These are phyloP conservation scores for Aphrophora alni DNA, from an alignment of 2,888 invertebrate species.

Conservation along the genomic window DNA sequence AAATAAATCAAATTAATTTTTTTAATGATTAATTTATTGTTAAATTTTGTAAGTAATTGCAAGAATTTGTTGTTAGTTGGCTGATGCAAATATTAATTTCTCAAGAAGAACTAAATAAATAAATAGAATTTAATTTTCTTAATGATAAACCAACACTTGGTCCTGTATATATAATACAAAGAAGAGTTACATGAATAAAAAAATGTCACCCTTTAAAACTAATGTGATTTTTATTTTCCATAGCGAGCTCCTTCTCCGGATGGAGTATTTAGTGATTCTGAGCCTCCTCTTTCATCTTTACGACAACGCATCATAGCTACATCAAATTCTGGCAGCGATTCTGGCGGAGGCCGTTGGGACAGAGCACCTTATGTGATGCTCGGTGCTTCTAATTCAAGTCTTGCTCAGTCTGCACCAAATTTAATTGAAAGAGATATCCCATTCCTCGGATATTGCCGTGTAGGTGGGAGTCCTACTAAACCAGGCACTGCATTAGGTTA, in stretches of 20 bases:
- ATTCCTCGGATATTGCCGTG: not conserved
- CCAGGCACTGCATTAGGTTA: not conserved
- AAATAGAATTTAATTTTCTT: too few species aligned
- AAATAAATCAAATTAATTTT: too few species aligned
- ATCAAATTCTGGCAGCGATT: not conserved
- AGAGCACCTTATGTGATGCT: conserved; percentile 25
- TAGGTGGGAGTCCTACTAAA: not conserved
- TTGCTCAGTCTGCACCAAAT: conserved; percentile 27
- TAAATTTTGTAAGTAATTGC: too few species aligned
- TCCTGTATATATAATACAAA: too few species aligned
- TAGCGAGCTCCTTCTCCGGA: conserved; percentile 34
- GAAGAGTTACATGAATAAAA: too few species aligned
- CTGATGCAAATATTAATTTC: too few species aligned
- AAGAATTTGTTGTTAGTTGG: too few species aligned
- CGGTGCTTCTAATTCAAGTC: not conserved
- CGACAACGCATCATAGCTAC: conserved; percentile 22
- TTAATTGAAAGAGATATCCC: not conserved
- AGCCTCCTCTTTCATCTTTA: not conserved
- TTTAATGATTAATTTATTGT: too few species aligned
- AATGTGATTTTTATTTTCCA: not conserved
- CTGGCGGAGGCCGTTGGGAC: not conserved
- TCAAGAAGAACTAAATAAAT: too few species aligned
- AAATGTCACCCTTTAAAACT: too few species aligned
- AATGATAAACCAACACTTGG: too few species aligned
- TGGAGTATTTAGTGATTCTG: conserved; percentile 20